phyloP scores from a whole-genome alignment of 2,797 vertebrate genomes.

The Molossus molossus region DNA sequence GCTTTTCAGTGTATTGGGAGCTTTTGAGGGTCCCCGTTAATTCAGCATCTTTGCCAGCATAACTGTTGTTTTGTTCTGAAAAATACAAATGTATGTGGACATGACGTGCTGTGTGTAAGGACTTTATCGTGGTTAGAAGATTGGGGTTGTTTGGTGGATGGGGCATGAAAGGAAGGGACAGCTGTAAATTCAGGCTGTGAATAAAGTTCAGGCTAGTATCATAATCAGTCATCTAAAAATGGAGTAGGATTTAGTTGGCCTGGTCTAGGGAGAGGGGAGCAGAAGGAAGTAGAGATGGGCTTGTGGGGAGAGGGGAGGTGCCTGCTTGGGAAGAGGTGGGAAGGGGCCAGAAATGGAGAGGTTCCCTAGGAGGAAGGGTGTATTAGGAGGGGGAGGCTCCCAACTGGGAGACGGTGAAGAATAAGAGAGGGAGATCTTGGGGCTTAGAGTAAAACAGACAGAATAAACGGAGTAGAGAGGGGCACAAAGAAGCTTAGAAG shows the following conservation, averaged over 20 bases:
- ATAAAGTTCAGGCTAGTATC: slow-evolving; percentile 37
- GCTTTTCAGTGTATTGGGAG: slow-evolving; percentile 90
- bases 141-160: slow-evolving; percentile 83
- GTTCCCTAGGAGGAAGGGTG: background rate
- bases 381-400: background rate
- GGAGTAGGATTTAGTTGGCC: slow-evolving; percentile 35
- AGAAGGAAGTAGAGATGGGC: background rate
- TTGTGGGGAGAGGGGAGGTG: background rate
- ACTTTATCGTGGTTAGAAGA: slow-evolving; percentile 86
- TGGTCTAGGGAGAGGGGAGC: background rate
- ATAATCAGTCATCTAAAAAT: slow-evolving; percentile 56
- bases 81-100: slow-evolving; percentile 83
- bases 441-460: background rate
- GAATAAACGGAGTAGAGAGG: background rate
- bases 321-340: background rate
- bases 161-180: slow-evolving; percentile 87
- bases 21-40: slow-evolving; percentile 90
- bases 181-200: slow-evolving; percentile 87
- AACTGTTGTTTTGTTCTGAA: slow-evolving; percentile 87
- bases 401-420: background rate
- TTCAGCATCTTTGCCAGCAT: slow-evolving; percentile 89
- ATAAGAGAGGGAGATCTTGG: background rate
- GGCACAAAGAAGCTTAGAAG: background rate
- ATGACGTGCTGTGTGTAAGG: slow-evolving; percentile 84
- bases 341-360: background rate